Evolutionary conservation across 2,797 vertebrate species (phyloP), one percentile per base, ranked within the genome.

Genomic region (Allobates femoralis): DNA sequence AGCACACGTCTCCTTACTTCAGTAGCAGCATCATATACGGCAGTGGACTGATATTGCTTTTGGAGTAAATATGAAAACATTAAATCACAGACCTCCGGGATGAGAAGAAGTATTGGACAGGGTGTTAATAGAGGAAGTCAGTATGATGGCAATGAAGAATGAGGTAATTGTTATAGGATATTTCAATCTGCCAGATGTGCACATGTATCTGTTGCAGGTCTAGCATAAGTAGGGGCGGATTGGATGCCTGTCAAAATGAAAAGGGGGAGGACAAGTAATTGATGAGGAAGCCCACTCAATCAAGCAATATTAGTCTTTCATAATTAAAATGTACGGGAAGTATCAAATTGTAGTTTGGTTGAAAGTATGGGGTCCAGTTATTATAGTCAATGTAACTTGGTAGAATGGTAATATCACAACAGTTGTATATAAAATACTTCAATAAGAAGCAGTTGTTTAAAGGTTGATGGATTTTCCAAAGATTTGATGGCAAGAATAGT

Each of bases 21-120:
- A 28, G 53, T 12, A 19, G 23, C 23, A 64, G 30, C 58, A 66
- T 46, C 28, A 34, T 69, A 60, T 64, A 60, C 10, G 10, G 23
- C 34, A 58, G 60, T 23, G 19, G 37, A 56, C 37, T 12, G 41
- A 32, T 28, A 64, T 81, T 74, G 41, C 55, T 75, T 80, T 66
- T 66, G 41, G 56, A 81, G 79, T 81, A 86, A 86, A 86, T 86
- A 86, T 86, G 85, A 86, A 86, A 86, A 75, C 69, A 86, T 86
- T 86, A 81, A 86, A 86, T 86, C 85, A 86, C 78, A 81, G 56
- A 53, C 78, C 85, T 81, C 85, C 41, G 21, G 85, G 71, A 86
- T 81, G 28, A 41, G 79, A 81, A 81, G 74, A 86, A 34, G 69
- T 55, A 81, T 86, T 73, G 79, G 85, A 86, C 85, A 86, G 85